Evolutionary conservation across 2,797 vertebrate genomes (phyloP), one percentile per base, ranked within the genome.

Genomic region (Zenarchopterus dispar): DNA sequence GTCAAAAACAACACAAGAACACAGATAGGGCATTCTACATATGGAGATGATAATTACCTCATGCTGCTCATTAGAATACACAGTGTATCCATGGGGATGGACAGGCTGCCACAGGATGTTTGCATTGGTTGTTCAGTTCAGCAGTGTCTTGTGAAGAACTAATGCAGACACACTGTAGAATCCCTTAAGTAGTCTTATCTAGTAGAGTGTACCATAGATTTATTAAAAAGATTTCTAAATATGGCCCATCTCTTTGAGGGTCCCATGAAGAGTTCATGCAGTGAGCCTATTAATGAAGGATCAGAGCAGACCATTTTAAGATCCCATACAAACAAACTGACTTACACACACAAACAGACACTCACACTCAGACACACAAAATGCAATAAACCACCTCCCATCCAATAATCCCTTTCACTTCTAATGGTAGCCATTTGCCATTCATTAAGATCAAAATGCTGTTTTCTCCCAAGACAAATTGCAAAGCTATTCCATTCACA

Each of bases 391-490:
- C 62, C 80, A 66, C 33, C 72, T 77, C 68, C 81, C 77, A 61
- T 67, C 59, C 95, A 96, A 95, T 97, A 96, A 97, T 96, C 95
- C 95, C 94, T 95, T 95, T 95, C 96, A 94, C 93, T 96, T 97
- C 95, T 98, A 97, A 97, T 97, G 94, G 96, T 93, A 94, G 93
- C 94, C 95, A 97, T 98, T 97, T 97, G 96, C 96, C 96, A 95
- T 97, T 98, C 96, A 97, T 98, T 98, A 96, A 95, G 94, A 97
- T 97, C 95, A 96, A 97, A 98, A 98, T 96, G 95, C 93, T 94
- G 94, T 95, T 96, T 95, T 95, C 73, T 84, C 66, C 77, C 93
- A 93, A 94, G 95, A 95, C 94, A 97, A 97, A 97, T 97, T 97
- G 96, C 94, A 95, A 97, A 97, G 96, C 96, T 96, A 96, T 97